Percentiles rank a stretch among this genome's conserved stretches.
These are phyloP conservation scores for Labia minor DNA, from an alignment of 2,888 invertebrate genomes.

Conservation along the genomic window DNA sequence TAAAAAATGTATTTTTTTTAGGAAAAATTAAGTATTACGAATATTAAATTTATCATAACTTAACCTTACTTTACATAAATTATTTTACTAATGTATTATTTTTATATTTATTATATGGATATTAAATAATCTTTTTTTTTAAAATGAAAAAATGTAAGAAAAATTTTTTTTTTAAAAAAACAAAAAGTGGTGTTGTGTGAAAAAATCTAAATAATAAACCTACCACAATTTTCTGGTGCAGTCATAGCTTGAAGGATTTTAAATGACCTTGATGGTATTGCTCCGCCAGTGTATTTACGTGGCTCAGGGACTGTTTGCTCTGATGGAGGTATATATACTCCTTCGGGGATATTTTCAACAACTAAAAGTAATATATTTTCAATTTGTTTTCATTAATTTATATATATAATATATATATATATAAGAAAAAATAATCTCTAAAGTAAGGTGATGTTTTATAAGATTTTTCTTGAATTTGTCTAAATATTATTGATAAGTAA, in stretches of 20 bases:
- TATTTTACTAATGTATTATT: background rate
- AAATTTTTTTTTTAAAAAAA: background rate
- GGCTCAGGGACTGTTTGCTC: slow-evolving; percentile 55
- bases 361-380: no score
- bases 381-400: no score
- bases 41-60: background rate
- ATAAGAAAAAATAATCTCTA: no score
- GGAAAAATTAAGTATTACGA: no score
- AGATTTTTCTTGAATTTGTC: no score
- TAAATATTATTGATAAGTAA: background rate
- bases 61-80: background rate
- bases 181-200: background rate
- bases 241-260: slow-evolving; percentile 71
- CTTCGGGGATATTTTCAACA: background rate
- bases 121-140: background rate
- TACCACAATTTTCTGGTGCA: slow-evolving; percentile 53
- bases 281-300: slow-evolving; percentile 61
- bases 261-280: slow-evolving; percentile 71
- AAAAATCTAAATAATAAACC: slow-evolving; percentile 34
- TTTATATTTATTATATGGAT: background rate
- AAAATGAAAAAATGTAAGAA: background rate
- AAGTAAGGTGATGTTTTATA: no score
- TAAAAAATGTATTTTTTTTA: no score
- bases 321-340: slow-evolving; percentile 48
- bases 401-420: no score